A percentile compares a stretch with the other conserved stretches of the same genome.
Evolutionary conservation across 2,888 invertebrate genomes (phyloP).

Genomic region (Serripes groenlandicus): DNA sequence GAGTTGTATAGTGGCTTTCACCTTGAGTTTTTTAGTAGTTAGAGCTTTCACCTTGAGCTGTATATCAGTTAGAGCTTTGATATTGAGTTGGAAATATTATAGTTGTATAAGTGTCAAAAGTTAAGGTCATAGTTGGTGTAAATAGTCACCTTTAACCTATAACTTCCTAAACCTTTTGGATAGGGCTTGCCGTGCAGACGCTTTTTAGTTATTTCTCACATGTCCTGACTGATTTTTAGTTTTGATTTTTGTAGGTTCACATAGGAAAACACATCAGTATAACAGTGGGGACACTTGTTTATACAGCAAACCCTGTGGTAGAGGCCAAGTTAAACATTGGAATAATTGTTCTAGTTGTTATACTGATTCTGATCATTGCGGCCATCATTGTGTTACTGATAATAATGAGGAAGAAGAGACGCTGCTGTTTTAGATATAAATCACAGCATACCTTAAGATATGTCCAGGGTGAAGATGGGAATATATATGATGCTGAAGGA

Average conservation of each 20-base stretch:
- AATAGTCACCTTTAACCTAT: too few relatives aligned
- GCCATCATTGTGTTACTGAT: conserved; percentile 69
- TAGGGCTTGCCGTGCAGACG: too few relatives aligned
- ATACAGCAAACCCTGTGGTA: conserved; percentile 33
- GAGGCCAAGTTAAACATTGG: conserved; percentile 54
- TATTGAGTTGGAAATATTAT: too few relatives aligned
- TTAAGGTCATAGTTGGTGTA: too few relatives aligned
- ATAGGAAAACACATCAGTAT: conserved; percentile 74
- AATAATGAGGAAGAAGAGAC: conserved; percentile 73
- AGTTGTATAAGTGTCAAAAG: too few relatives aligned
- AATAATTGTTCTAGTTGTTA: conserved; percentile 69
- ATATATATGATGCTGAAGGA: conserved; percentile 42
- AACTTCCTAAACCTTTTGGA: not conserved
- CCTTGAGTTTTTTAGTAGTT: too few relatives aligned
- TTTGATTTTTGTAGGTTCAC: conserved; percentile 69
- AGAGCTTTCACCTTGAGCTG: too few relatives aligned
- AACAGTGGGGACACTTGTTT: conserved; percentile 77
- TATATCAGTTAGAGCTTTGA: too few relatives aligned
- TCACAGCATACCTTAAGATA: conserved; percentile 19
- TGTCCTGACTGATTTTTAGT: too few relatives aligned
- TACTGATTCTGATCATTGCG: conserved; percentile 70
- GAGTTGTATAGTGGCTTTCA: too few relatives aligned
- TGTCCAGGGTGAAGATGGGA: conserved; percentile 28
- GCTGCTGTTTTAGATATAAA: conserved; percentile 71
- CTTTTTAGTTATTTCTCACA: not conserved